Evolutionary conservation across 1,140 invertebrate genomes (phyloP).

Genomic region (Calliphora vicina): DNA sequence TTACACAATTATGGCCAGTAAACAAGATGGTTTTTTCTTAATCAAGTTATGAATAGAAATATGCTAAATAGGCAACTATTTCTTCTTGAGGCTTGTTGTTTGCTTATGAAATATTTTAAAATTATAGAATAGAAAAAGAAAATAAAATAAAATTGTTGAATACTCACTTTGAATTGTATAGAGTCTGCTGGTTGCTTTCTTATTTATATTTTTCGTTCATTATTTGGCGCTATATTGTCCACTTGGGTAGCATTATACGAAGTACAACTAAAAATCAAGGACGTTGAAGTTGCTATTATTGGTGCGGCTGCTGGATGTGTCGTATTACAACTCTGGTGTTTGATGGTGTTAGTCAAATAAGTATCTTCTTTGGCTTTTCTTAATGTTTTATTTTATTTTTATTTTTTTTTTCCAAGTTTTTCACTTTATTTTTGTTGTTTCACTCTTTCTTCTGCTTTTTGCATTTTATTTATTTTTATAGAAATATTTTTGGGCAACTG

Average conservation of each 20-base stretch:
- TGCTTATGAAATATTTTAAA: background rate
- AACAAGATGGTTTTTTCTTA: no score
- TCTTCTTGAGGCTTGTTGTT: background rate
- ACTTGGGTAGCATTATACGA: background rate
- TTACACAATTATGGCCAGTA: no score
- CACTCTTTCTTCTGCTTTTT: background rate
- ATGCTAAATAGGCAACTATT: background rate
- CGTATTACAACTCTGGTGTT: no score
- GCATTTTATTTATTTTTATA: background rate
- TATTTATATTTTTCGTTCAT: background rate
- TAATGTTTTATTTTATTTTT: no score
- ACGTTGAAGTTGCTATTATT: background rate
- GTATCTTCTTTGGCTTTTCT: background rate
- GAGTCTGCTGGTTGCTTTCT: background rate
- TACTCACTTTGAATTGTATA: background rate
- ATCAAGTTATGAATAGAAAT: background rate
- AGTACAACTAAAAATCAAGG: background rate
- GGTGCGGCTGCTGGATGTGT: background rate
- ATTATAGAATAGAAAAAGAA: background rate
- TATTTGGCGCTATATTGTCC: background rate
- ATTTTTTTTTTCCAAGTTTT: no score
- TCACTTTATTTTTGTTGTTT: background rate
- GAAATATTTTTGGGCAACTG: slow-evolving; percentile 4
- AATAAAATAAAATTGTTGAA: background rate
- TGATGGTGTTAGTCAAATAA: slow-evolving; percentile 4